Conservation (phyloP, 2,888 invertebrate species). For the Nemoura dubitans region DNA sequence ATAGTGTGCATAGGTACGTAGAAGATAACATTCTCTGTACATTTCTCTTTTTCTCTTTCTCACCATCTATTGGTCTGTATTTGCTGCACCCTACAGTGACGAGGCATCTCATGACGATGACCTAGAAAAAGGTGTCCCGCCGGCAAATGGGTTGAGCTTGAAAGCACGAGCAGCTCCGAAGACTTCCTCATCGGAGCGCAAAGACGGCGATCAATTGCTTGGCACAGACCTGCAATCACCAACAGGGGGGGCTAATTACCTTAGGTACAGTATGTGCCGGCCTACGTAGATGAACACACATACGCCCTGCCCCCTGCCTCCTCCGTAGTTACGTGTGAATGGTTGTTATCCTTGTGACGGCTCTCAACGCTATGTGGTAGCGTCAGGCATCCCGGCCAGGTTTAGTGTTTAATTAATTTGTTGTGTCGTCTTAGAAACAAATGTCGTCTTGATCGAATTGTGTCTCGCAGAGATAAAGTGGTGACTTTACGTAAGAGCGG, state of each 20-base stretch:
- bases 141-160: conserved; percentile 24
- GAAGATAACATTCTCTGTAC: not conserved
- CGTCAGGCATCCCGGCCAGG: not conserved
- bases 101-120: conserved; percentile 49
- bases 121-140: conserved; percentile 31
- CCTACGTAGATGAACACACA: conserved; percentile 41
- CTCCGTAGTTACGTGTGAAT: not conserved
- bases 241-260: conserved; percentile 47
- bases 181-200: conserved; percentile 31
- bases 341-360: not conserved
- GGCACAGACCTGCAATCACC: conserved; percentile 43
- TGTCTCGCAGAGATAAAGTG: not conserved
- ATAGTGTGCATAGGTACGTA: not conserved
- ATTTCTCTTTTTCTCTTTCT: conserved; percentile 38
- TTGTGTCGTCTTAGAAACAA: not conserved
- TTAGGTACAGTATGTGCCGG: conserved; percentile 49
- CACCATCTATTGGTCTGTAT: conserved; percentile 25
- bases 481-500: not conserved
- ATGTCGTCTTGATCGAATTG: not conserved
- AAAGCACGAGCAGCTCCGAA: not conserved
- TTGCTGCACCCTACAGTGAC: conserved; percentile 49
- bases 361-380: not conserved
- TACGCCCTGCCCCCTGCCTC: not conserved
- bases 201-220: conserved; percentile 39
- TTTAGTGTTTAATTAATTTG: not conserved